Conservation (phyloP, 2,888 invertebrate genomes). For the Bombylius major region DNA sequence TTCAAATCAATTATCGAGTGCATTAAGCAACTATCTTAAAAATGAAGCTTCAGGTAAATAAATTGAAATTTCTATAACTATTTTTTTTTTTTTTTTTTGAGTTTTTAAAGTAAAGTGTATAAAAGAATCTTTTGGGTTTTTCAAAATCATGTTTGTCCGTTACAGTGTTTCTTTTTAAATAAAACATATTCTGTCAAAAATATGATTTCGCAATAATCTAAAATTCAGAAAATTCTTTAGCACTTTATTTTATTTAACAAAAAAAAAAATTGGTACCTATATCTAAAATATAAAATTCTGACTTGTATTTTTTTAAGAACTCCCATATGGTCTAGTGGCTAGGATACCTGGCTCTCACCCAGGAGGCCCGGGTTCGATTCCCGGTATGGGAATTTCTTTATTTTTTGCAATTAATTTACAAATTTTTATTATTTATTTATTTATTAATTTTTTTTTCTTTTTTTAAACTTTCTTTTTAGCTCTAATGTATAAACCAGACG, state of each 20-base stretch:
- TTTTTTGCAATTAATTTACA: neutral
- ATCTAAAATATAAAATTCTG: too few species aligned
- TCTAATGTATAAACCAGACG: slow-evolving; percentile 30
- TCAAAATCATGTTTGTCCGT: too few species aligned
- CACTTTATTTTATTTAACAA: too few species aligned
- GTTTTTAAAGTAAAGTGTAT: too few species aligned
- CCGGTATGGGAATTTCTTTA: slow-evolving; percentile 62
- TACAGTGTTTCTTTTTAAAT: too few species aligned
- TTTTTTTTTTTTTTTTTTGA: too few species aligned
- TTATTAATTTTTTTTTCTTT: neutral
- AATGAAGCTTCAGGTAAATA: slow-evolving; percentile 34
- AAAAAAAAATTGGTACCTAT: too few species aligned
- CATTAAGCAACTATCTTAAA: slow-evolving; percentile 32
- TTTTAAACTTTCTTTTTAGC: slow-evolving; percentile 19
- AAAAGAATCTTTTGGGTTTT: too few species aligned
- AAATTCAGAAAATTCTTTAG: too few species aligned
- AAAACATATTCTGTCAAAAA: too few species aligned
- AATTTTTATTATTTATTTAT: neutral
- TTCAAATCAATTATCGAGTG: slow-evolving; percentile 31
- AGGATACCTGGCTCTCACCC: slow-evolving; percentile 39
- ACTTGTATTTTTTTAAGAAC: neutral
- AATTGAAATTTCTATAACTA: neutral
- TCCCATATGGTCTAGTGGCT: slow-evolving; percentile 39
- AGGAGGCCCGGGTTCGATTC: slow-evolving; percentile 72
- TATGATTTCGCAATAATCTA: too few species aligned